phyloP scores from a whole-genome alignment of 2,113 vertebrate genomes.

The Camarhynchus parvulus region DNA sequence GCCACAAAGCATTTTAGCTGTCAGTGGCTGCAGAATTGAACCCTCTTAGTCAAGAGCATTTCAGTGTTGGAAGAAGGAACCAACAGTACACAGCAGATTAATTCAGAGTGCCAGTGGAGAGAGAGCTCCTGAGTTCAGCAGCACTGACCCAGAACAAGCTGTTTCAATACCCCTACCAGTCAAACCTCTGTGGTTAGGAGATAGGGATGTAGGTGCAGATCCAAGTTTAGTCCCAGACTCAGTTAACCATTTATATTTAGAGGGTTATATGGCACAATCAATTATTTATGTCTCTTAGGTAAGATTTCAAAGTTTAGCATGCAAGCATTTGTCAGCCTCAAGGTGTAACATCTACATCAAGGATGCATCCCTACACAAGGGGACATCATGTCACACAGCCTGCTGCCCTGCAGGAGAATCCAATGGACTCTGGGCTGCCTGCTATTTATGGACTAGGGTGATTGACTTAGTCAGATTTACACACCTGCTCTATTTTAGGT shows the following conservation, averaged over 20 bases:
- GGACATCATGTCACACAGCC: accelerated
- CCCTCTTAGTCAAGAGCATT: not conserved
- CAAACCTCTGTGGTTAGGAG: not conserved
- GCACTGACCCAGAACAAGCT: not conserved
- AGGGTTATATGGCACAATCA: not conserved
- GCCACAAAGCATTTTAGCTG: not conserved
- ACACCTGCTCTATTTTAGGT: not conserved
- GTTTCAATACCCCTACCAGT: not conserved
- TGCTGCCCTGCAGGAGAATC: not conserved
- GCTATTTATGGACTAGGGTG: not conserved
- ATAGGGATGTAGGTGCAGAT: not conserved
- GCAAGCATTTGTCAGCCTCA: not conserved
- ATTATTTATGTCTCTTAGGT: not conserved
- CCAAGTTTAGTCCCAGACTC: not conserved
- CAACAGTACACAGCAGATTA: not conserved
- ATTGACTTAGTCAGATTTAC: not conserved
- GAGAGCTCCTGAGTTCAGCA: not conserved
- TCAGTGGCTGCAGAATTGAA: not conserved
- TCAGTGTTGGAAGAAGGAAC: not conserved
- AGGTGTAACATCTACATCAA: not conserved
- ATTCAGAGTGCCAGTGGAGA: not conserved
- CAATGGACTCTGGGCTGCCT: not conserved
- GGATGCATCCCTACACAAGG: too few species aligned
- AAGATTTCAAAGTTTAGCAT: not conserved
- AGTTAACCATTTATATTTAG: not conserved